phyloP scores from a whole-genome alignment of 2,113 vertebrate genomes.

The Leucopsar rothschildi region DNA sequence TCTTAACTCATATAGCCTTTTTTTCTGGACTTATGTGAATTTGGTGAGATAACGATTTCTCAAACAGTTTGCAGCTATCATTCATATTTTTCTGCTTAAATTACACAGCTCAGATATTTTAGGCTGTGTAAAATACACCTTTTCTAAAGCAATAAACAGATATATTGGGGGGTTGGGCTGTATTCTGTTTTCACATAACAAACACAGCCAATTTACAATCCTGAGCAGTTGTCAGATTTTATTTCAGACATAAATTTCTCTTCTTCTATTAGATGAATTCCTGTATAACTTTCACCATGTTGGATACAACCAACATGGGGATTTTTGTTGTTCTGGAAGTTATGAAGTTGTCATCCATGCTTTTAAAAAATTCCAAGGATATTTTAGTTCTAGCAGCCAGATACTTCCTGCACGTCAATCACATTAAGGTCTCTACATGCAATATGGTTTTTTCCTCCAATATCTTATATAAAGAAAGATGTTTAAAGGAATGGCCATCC shows the following conservation, averaged over 20 bases:
- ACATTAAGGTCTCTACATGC: neutral
- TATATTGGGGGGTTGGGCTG: neutral
- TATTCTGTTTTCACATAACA: constrained; percentile 1
- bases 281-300: neutral
- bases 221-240: constrained; percentile 12
- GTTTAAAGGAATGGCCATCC: neutral
- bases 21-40: neutral
- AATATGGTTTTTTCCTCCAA: neutral
- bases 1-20: neutral
- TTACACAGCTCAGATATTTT: neutral
- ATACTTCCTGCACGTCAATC: neutral
- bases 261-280: neutral
- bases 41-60: neutral
- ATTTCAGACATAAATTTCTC: constrained; percentile 4
- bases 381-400: neutral
- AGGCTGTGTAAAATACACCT: neutral
- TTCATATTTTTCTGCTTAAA: neutral
- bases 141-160: neutral
- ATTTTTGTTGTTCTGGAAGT: neutral
- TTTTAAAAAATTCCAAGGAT: neutral
- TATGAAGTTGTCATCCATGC: neutral
- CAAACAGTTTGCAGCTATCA: neutral
- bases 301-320: neutral
- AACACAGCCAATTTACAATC: neutral
- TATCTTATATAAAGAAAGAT: neutral